These are phyloP conservation scores for Dipodomys stephensi DNA, from an alignment of 2,113 vertebrate species.

Conservation along the genomic window DNA sequence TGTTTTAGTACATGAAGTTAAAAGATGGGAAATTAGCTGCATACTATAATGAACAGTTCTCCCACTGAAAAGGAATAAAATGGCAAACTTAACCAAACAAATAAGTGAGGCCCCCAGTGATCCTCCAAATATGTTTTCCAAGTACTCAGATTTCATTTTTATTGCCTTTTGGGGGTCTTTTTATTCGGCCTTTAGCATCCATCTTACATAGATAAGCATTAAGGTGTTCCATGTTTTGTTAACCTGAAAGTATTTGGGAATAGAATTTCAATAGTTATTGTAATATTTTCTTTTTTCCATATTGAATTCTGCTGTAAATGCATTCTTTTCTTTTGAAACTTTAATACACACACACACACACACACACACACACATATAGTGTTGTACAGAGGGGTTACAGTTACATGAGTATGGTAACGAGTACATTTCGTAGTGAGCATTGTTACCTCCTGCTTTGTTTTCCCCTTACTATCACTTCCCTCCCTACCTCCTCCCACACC, in stretches of 20 bases:
- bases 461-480: too few relatives aligned
- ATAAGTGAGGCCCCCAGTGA: background rate
- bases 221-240: slow-evolving; percentile 40
- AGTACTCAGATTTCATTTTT: slow-evolving; percentile 56
- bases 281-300: slow-evolving; percentile 48
- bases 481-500: too few relatives aligned
- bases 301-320: slow-evolving; percentile 2
- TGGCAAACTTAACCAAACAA: slow-evolving; percentile 55
- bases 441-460: too few relatives aligned
- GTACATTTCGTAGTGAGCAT: too few relatives aligned
- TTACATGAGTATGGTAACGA: too few relatives aligned
- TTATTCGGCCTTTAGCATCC: slow-evolving; percentile 48
- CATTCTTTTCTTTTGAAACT: slow-evolving; percentile 17
- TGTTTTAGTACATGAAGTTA: slow-evolving; percentile 77
- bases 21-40: slow-evolving; percentile 75
- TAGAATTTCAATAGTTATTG: slow-evolving; percentile 12
- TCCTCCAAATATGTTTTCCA: slow-evolving; percentile 29
- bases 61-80: slow-evolving; percentile 53
- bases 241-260: slow-evolving; percentile 57
- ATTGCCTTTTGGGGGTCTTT: slow-evolving; percentile 50
- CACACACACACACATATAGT: too few relatives aligned
- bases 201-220: background rate
- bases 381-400: too few relatives aligned
- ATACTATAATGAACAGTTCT: slow-evolving; percentile 58
- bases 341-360: background rate